Evolutionary conservation across 2,113 vertebrate genomes (phyloP).

Genomic region (Daphoenositta chrysoptera): DNA sequence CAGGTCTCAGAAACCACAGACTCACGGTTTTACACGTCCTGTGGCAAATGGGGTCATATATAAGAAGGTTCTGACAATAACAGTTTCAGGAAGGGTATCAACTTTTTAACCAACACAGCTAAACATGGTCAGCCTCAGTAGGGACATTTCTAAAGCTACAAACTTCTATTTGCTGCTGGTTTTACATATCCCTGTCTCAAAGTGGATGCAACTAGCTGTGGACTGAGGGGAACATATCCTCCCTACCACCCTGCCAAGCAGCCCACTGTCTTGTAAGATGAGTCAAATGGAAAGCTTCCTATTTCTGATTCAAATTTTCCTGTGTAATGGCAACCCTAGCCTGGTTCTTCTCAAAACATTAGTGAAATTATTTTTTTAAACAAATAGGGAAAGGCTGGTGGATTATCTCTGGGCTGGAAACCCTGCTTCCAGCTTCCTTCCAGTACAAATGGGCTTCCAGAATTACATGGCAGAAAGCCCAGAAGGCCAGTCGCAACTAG

Average conservation of each 20-base stretch:
- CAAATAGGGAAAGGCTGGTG: not conserved
- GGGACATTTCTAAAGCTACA: not conserved
- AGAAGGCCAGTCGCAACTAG: not conserved
- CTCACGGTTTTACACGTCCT: accelerated
- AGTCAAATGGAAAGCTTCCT: not conserved
- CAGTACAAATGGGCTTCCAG: not conserved
- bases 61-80: not conserved
- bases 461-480: not conserved
- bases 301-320: not conserved
- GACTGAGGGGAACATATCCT: not conserved
- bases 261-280: not conserved
- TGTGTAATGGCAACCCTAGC: not conserved
- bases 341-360: not conserved
- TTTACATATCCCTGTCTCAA: not conserved
- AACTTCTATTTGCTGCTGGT: not conserved
- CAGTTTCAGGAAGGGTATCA: not conserved
- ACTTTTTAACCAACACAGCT: not conserved
- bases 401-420: not conserved
- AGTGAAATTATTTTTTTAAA: not conserved
- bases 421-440: not conserved
- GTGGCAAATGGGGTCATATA: not conserved
- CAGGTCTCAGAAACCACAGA: not conserved
- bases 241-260: not conserved
- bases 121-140: not conserved
- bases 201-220: not conserved